These are phyloP conservation scores for Onychomys leucogaster DNA, from an alignment of 2,797 vertebrate genomes.

Conservation along the genomic window DNA sequence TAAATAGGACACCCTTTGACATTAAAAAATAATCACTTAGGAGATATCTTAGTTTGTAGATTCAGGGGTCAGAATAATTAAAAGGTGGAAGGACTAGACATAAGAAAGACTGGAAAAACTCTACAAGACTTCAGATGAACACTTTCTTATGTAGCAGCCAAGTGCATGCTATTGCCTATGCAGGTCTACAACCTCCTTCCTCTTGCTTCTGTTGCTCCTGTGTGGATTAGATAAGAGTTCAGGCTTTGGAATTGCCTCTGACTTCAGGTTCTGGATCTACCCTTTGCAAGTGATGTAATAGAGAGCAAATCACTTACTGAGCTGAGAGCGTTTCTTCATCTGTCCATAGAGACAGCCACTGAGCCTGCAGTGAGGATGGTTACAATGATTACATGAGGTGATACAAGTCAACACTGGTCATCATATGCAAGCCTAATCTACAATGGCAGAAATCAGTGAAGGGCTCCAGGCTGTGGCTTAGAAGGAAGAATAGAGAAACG, in stretches of 20 bases:
- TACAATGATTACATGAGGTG: not conserved
- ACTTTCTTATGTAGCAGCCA: not conserved
- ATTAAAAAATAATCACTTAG: conserved; percentile 1
- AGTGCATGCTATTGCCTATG: too few species aligned
- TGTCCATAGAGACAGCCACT: not conserved
- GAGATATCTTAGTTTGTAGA: not conserved
- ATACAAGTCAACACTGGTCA: not conserved
- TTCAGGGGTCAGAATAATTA: not conserved
- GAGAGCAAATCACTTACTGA: not conserved
- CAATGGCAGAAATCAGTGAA: not conserved
- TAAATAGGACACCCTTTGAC: not conserved
- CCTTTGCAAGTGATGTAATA: not conserved
- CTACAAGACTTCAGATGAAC: not conserved
- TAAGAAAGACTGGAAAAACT: not conserved
- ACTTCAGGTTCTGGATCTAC: not conserved
- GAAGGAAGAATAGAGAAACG: not conserved
- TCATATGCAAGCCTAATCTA: not conserved
- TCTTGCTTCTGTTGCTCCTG: not conserved
- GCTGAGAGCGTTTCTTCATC: not conserved
- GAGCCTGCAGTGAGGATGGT: not conserved
- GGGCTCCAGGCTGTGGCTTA: not conserved
- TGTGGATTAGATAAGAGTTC: not conserved
- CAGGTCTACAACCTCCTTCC: not conserved
- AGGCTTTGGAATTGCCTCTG: not conserved
- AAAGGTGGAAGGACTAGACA: not conserved